Base-by-base conservation (phyloP, 2,113 vertebrate genomes). In the Hystrix cristata region DNA sequence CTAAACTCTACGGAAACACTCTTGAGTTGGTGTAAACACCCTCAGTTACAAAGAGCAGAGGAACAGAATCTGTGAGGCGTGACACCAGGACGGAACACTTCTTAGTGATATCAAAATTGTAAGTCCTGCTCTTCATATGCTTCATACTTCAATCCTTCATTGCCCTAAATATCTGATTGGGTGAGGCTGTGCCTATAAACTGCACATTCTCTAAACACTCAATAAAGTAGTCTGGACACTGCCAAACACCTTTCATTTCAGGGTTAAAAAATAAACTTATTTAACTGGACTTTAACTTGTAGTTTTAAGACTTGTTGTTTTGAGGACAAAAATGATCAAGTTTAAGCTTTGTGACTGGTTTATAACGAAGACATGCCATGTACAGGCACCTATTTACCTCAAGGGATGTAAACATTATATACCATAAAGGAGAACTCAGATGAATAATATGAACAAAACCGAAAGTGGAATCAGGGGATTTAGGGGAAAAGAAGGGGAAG, bases 1-100 rank as follows among this genome's bases (percentile, higher is more conserved):
- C 48, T 79, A 85, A 53, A 55, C 53, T 85, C 90, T 90, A 92
- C 18, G 46, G 78, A 43, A 98, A 86, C 4, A 88, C 38, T 94
- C 48, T 88, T 57, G 80, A 1, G 96, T 98, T 97, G 72, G 59
- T 65, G 18, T 48, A 87, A 81, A 97, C 51, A 43, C 4, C 5
- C 31, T 67, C 46, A 89, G 15, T 95, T 55, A 59, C 38, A 89
- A 93, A 85, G 53, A 93, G 88, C 94, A 93, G 69, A 25, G 14
- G 0, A 79, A 25, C 21, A 76, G 86, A 92, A 81, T 90, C 48
- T 60, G 38, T 18, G 53, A 78, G 78, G 23, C 86, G 51, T 81
- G 11, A 53, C 53, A 62, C 23, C 14, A 18, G 90, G 14, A 43
- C 60, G 19, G 6, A 92, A 80, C 6, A 78, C 25, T 89, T 96